A percentile compares a stretch with the other conserved stretches of the same genome.
phyloP scores from a whole-genome alignment of 2,797 vertebrate genomes.

The Pelodytes ibericus region DNA sequence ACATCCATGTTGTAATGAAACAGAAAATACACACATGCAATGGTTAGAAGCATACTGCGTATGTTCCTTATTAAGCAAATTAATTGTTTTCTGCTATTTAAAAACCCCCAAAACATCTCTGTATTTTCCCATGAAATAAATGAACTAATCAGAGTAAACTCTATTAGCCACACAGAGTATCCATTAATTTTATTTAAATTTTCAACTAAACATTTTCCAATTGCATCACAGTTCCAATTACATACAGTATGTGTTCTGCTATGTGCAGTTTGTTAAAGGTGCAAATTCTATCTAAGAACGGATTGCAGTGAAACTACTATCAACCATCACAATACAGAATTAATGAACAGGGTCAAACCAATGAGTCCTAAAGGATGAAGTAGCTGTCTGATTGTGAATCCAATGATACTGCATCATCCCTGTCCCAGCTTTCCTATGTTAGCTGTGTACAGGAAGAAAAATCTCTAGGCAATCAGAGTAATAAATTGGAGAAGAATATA shows the following conservation, averaged over 20 bases:
- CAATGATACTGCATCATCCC: constrained; percentile 40
- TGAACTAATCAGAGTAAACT: background rate
- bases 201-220: background rate
- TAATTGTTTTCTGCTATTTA: no score
- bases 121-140: background rate
- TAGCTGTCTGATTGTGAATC: constrained; percentile 33
- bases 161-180: background rate
- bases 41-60: no score
- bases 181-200: background rate
- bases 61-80: no score
- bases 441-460: constrained; percentile 14
- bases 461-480: constrained; percentile 31
- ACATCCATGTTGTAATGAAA: no score
- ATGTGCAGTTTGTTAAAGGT: background rate
- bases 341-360: constrained; percentile 39
- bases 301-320: background rate
- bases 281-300: background rate
- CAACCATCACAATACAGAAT: constrained; percentile 27
- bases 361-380: constrained; percentile 39
- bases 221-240: background rate
- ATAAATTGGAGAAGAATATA: constrained; percentile 28
- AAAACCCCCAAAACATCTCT: no score
- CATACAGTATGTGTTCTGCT: background rate
- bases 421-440: constrained; percentile 22
- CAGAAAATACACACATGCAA: no score